Percentiles rank a stretch among this genome's conserved stretches.
phyloP scores from a whole-genome alignment of 2,113 vertebrate species.

The Colius striatus region DNA sequence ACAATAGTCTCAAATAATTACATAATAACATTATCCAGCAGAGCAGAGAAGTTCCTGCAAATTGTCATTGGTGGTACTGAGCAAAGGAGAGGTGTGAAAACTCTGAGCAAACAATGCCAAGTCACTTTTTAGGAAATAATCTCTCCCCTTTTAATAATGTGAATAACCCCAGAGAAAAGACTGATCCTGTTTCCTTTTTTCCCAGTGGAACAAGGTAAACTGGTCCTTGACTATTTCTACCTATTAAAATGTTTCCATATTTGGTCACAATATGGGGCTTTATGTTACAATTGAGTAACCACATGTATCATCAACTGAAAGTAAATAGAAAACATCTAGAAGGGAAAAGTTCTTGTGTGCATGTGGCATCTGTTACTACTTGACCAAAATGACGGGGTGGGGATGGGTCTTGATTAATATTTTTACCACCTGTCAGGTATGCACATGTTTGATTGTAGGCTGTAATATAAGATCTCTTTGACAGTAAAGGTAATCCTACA shows the following conservation, averaged over 20 bases:
- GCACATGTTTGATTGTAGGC: neutral
- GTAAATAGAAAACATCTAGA: neutral
- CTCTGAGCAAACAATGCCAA: neutral
- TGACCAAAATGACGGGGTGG: neutral
- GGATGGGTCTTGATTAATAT: neutral
- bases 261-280: neutral
- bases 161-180: neutral
- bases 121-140: neutral
- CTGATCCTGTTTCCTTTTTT: neutral
- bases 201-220: neutral
- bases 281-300: neutral
- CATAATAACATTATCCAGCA: neutral
- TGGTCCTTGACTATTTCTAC: neutral
- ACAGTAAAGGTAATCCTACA: neutral
- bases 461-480: neutral
- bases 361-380: neutral
- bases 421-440: neutral
- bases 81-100: neutral
- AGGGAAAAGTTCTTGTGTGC: neutral
- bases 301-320: neutral
- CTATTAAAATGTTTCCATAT: neutral
- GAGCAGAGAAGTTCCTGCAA: neutral
- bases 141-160: neutral
- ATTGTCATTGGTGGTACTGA: neutral
- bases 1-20: neutral